A percentile compares a stretch with the other conserved stretches of the same genome.
Evolutionary conservation across 53 echinoderm and acorn worm species (phyloP).

Genomic region (Hippasteria phrygiana): DNA sequence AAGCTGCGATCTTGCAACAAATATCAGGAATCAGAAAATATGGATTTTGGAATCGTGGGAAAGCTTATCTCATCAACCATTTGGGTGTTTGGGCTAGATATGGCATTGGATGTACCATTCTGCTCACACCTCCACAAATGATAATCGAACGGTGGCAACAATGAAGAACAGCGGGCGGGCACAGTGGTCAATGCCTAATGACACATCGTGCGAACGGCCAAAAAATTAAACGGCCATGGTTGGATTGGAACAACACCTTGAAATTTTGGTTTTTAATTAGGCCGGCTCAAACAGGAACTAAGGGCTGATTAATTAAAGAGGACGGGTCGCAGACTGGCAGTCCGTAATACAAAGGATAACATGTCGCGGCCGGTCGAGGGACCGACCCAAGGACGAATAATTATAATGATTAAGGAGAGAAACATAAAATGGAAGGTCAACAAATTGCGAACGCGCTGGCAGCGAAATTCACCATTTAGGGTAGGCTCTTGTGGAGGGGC

Average conservation of each 20-base stretch:
- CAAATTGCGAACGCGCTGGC: not conserved
- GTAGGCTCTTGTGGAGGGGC: not conserved
- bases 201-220: not conserved
- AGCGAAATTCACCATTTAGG: not conserved
- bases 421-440: conserved; percentile 11
- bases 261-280: conserved; percentile 39
- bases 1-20: too few species aligned
- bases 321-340: conserved; percentile 7
- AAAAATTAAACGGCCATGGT: conserved; percentile 5
- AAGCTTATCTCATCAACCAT: not conserved
- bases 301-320: conserved; percentile 38
- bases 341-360: too few species aligned
- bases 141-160: conserved; percentile 41
- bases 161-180: conserved; percentile 38
- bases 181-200: conserved; percentile 17
- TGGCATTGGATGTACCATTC: conserved; percentile 36
- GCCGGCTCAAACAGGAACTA: not conserved
- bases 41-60: conserved; percentile 27
- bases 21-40: not conserved
- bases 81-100: not conserved
- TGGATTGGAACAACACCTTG: conserved; percentile 22
- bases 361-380: too few species aligned
- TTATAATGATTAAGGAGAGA: conserved; percentile 21
- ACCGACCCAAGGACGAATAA: not conserved
- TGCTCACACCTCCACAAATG: conserved; percentile 31